A percentile compares a stretch with the other conserved stretches of the same genome.
Evolutionary conservation across 1,140 invertebrate genomes (phyloP).

Genomic region (Bombus superbus): DNA sequence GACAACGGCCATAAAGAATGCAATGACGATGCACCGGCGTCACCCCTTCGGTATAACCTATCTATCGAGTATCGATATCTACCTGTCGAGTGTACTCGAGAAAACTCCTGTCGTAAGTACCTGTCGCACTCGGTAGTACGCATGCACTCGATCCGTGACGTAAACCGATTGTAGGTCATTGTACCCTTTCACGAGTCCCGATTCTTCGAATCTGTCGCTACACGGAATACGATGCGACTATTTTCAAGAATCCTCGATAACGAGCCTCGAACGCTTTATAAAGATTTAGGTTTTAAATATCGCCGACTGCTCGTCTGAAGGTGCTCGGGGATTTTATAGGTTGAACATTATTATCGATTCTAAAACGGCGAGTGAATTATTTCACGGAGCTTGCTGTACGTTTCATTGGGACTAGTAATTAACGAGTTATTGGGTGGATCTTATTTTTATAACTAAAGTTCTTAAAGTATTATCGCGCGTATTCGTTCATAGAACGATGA

Average conservation of each 20-base stretch:
- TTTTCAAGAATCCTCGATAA: background rate
- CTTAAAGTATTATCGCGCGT: too few relatives aligned
- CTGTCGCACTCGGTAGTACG: conserved; percentile 10
- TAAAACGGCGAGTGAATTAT: too few relatives aligned
- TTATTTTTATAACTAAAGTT: too few relatives aligned
- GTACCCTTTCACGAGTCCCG: background rate
- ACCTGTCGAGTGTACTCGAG: conserved; percentile 27
- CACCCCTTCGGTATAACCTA: background rate
- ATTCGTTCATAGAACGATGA: too few relatives aligned
- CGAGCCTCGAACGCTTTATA: background rate
- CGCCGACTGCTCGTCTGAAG: background rate
- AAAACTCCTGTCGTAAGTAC: background rate
- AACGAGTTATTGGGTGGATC: too few relatives aligned
- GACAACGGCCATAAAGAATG: conserved; percentile 33
- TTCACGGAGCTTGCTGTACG: too few relatives aligned
- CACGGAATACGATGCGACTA: background rate
- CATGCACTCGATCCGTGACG: conserved; percentile 26
- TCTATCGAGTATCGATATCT: conserved; percentile 34
- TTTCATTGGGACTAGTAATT: too few relatives aligned
- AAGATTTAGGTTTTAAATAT: background rate
- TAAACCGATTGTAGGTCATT: conserved; percentile 26
- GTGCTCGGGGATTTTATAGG: background rate
- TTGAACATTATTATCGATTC: background rate
- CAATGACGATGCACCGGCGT: conserved; percentile 12
- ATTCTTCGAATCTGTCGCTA: background rate